Conservation (phyloP, 2,113 vertebrate genomes). For the Python bivittatus region DNA sequence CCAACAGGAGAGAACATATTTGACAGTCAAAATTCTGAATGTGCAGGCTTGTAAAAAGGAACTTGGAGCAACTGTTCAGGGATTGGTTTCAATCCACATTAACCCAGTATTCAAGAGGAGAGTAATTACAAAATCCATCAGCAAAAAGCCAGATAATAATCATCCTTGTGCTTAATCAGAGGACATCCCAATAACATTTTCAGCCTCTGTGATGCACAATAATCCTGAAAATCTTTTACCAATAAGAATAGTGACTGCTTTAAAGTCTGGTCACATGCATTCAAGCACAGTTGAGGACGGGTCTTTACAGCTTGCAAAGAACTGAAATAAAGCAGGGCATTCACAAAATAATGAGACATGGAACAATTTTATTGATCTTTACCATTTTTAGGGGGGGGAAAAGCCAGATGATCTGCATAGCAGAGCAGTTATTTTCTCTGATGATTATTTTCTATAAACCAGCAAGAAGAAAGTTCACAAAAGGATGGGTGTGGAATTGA, state of each 20-base stretch:
- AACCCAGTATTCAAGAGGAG: background rate
- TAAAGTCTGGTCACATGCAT: background rate
- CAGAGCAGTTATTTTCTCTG: background rate
- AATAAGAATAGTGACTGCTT: background rate
- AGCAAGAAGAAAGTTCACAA: background rate
- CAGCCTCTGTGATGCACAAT: background rate
- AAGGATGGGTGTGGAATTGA: background rate
- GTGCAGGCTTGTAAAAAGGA: background rate
- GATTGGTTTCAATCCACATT: background rate
- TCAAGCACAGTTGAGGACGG: background rate
- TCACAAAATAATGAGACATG: background rate
- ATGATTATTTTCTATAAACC: background rate
- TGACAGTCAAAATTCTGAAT: background rate
- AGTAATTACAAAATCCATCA: background rate
- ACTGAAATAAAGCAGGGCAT: background rate
- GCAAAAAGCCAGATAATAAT: background rate
- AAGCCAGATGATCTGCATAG: background rate
- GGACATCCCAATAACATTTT: background rate
- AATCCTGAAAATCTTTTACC: background rate
- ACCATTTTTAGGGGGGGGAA: accelerated
- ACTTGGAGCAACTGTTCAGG: background rate
- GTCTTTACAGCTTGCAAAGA: background rate
- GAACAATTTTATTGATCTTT: background rate
- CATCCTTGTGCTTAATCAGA: background rate
- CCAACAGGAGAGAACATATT: background rate